These are phyloP conservation scores for Atta colombica DNA, from an alignment of 1,140 invertebrate genomes.

Conservation along the genomic window DNA sequence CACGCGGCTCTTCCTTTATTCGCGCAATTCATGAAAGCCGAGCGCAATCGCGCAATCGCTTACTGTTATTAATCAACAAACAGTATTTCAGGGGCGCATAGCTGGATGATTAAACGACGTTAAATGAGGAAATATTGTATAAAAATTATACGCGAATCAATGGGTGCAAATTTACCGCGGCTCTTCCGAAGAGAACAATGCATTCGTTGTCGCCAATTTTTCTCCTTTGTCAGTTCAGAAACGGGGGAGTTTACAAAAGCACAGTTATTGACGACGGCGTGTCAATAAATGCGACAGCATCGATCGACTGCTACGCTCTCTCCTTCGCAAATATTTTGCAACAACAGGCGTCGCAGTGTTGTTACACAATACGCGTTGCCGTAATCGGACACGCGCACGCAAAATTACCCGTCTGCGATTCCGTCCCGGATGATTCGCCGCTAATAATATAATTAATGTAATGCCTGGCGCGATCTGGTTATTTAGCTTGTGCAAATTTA, in stretches of 20 bases:
- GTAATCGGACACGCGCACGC: slow-evolving; percentile 30
- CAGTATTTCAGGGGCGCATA: neutral
- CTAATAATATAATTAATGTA: slow-evolving; percentile 64
- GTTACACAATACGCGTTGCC: neutral
- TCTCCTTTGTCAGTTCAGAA: neutral
- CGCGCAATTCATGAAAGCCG: neutral
- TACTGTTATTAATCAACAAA: slow-evolving; percentile 10
- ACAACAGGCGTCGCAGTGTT: slow-evolving; percentile 31
- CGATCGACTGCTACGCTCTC: slow-evolving; percentile 39
- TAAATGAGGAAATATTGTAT: neutral
- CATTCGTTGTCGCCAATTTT: slow-evolving; percentile 22
- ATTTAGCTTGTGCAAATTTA: slow-evolving; percentile 58
- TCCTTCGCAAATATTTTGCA: slow-evolving; percentile 45
- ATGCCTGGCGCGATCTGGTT: slow-evolving; percentile 45
- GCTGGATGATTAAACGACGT: neutral
- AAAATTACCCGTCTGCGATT: slow-evolving; percentile 54
- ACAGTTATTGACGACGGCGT: slow-evolving; percentile 33
- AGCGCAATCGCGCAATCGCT: neutral
- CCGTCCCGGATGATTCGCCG: slow-evolving; percentile 51
- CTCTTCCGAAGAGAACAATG: slow-evolving; percentile 1
- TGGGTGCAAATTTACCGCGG: slow-evolving; percentile 31
- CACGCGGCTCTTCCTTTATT: slow-evolving; percentile 30
- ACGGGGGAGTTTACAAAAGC: slow-evolving; percentile 27
- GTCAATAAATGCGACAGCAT: slow-evolving; percentile 53
- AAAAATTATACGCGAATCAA: slow-evolving; percentile 25